Evolutionary conservation across 2,113 vertebrate species (phyloP).

Genomic region (Scartelaos histophorus): DNA sequence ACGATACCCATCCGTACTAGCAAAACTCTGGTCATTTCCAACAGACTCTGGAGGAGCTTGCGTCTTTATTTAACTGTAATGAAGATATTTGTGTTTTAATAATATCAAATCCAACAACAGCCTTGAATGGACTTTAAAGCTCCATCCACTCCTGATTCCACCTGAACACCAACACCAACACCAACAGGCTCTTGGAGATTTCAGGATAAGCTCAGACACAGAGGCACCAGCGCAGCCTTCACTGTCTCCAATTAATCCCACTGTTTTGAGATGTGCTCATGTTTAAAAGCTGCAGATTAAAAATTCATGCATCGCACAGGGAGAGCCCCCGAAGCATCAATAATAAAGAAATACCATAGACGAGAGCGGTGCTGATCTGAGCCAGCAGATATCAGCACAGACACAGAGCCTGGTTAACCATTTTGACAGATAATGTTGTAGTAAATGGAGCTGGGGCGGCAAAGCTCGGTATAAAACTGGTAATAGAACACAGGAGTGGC

Average conservation of each 20-base stretch:
- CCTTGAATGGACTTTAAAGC: neutral
- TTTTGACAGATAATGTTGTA: neutral
- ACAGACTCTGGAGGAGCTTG: neutral
- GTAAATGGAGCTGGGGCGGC: no score
- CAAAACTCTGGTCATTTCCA: neutral
- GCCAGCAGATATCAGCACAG: conserved; percentile 41
- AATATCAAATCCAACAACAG: neutral
- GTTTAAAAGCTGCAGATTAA: conserved; percentile 77
- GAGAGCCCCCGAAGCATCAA: conserved; percentile 62
- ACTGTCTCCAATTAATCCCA: conserved; percentile 73
- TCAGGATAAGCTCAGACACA: conserved; percentile 17
- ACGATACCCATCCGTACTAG: no score
- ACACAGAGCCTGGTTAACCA: conserved; percentile 18
- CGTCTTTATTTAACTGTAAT: neutral
- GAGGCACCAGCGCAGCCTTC: conserved; percentile 67
- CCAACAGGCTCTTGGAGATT: conserved; percentile 47
- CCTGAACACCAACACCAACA: conserved; percentile 30
- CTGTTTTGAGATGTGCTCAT: conserved; percentile 68
- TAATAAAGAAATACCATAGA: conserved; percentile 60
- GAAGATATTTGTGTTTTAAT: neutral
- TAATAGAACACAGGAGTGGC: no score
- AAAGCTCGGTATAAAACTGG: no score
- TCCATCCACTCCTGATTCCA: conserved; percentile 17
- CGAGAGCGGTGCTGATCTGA: conserved; percentile 30
- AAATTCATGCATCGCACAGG: conserved; percentile 73